Percentiles rank a stretch among this genome's conserved stretches.
These are phyloP conservation scores for Drosophila subquinaria DNA, from an alignment of 2,888 invertebrate genomes.

Conservation along the genomic window DNA sequence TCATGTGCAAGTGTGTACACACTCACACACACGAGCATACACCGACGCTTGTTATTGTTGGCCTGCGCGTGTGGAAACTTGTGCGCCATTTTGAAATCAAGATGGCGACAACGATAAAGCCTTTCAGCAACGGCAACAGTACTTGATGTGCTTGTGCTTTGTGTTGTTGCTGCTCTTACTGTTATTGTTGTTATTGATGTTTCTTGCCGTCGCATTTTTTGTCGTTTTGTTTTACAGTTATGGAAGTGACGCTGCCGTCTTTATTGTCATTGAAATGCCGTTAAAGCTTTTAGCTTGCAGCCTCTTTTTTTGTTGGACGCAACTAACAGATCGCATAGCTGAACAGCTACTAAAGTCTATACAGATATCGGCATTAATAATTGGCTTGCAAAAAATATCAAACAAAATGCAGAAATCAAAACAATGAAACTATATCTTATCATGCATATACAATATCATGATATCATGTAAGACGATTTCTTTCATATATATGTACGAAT, in stretches of 20 bases:
- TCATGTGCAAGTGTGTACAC: conserved; percentile 6
- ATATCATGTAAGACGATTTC: conserved; percentile 70
- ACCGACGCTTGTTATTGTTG: conserved; percentile 30
- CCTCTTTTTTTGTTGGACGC: conserved; percentile 9
- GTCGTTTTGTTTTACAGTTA: conserved; percentile 11
- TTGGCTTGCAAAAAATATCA: conserved; percentile 48
- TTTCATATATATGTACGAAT: conserved; percentile 16
- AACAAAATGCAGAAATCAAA: conserved; percentile 33
- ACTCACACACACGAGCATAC: neutral
- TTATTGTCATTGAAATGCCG: conserved; percentile 22
- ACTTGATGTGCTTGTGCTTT: conserved; percentile 28
- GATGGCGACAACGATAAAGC: conserved; percentile 73
- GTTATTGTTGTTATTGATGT: conserved; percentile 5
- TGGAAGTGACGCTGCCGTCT: conserved; percentile 23
- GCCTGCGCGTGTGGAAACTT: conserved; percentile 46
- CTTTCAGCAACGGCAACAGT: conserved; percentile 24
- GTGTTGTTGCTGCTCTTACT: conserved; percentile 13
- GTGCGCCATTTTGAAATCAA: conserved; percentile 72
- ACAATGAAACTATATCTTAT: conserved; percentile 70
- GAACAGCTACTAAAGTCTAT: conserved; percentile 44
- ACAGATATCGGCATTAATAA: conserved; percentile 41
- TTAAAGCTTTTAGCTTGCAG: conserved; percentile 20
- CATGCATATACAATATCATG: conserved; percentile 52
- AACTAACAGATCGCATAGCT: conserved; percentile 52
- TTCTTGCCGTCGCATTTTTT: conserved; percentile 28